A percentile compares a stretch with the other conserved stretches of the same genome.
Conservation (phyloP, 2,113 vertebrate genomes). For the Phylloscopus whistleri region DNA sequence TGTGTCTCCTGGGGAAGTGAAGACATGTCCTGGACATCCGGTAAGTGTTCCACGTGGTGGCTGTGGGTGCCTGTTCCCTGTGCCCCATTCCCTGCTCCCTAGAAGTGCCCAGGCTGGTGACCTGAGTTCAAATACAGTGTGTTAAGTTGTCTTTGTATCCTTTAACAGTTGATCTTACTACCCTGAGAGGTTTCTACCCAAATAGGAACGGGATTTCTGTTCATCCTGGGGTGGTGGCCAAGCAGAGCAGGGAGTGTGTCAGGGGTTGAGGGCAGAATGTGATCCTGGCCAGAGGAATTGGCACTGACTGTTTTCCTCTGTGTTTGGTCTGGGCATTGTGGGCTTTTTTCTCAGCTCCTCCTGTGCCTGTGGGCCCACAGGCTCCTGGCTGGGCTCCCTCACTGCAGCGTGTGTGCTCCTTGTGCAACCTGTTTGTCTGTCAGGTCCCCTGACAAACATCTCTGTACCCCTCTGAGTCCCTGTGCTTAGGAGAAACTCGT, state of each 20-base stretch:
- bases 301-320: accelerated
- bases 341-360: not conserved
- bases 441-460: not conserved
- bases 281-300: not conserved
- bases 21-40: not conserved
- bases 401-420: not conserved
- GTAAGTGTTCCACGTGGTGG: not conserved
- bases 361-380: not conserved
- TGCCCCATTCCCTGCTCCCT: not conserved
- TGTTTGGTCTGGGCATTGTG: not conserved
- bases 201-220: not conserved
- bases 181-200: not conserved
- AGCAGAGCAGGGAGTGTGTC: not conserved
- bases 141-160: not conserved
- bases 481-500: not conserved
- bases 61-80: not conserved
- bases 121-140: not conserved
- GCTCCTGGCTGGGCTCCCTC: not conserved
- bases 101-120: not conserved
- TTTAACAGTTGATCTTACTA: not conserved
- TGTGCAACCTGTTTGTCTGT: not conserved
- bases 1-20: not conserved
- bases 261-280: not conserved
- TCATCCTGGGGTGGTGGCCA: accelerated
- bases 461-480: not conserved